Evolutionary conservation across 2,113 vertebrate species (phyloP).

Genomic region (Talpa occidentalis): DNA sequence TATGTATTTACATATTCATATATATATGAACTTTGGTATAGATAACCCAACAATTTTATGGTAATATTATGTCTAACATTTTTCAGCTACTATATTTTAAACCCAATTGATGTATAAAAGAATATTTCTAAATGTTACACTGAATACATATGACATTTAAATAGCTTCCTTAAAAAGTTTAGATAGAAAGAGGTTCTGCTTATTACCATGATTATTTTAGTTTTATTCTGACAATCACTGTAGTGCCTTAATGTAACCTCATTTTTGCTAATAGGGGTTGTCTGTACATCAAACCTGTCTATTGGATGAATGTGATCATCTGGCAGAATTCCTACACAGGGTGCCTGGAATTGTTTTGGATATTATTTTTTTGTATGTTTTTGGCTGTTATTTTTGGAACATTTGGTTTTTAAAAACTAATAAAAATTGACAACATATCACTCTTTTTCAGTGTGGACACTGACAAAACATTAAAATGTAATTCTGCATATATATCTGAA

Average conservation of each 20-base stretch:
- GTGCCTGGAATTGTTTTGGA: neutral
- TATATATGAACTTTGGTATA: neutral
- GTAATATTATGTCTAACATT: neutral
- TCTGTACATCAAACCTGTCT: neutral
- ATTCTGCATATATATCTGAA: neutral
- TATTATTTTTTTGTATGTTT: too few relatives aligned
- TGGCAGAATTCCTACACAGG: neutral
- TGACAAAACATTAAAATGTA: constrained; percentile 45
- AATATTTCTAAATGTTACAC: constrained; percentile 29
- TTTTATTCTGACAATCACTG: neutral
- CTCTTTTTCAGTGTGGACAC: neutral
- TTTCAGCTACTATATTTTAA: constrained; percentile 48
- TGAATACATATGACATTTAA: constrained; percentile 9
- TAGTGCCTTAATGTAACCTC: neutral
- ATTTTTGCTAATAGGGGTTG: neutral
- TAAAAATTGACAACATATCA: neutral
- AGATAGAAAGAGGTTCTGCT: constrained; percentile 8
- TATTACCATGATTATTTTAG: constrained; percentile 35
- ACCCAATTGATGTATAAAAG: neutral
- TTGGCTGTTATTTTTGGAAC: neutral
- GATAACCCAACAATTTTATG: neutral
- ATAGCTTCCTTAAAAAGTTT: constrained; percentile 9
- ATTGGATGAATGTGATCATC: neutral
- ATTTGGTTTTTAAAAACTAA: constrained; percentile 31
- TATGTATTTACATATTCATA: neutral